Conservation (phyloP, 2,797 vertebrate genomes). For the Spatula clypeata region DNA sequence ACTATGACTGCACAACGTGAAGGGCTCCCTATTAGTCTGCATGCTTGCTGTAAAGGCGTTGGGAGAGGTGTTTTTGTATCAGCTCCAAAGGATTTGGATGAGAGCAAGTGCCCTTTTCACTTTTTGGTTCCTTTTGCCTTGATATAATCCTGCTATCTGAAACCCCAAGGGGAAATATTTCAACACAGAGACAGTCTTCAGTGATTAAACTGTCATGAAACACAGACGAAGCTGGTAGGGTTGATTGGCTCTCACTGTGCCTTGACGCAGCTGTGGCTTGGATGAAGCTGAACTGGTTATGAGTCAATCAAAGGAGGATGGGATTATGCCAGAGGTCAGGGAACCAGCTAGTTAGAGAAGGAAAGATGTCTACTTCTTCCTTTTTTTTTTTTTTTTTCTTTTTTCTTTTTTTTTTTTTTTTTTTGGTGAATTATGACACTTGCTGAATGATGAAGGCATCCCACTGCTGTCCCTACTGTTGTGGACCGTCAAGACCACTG, state of each 20-base stretch:
- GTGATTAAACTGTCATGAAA: conserved; percentile 54
- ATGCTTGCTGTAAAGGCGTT: not conserved
- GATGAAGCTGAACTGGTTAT: conserved; percentile 38
- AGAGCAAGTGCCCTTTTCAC: not conserved
- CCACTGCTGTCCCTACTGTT: not conserved
- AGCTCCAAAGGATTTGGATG: not conserved
- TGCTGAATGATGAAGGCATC: rapidly evolving
- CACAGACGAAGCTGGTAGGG: not conserved
- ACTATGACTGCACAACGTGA: not conserved
- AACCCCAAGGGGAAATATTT: conserved; percentile 45
- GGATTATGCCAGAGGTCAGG: conserved; percentile 23
- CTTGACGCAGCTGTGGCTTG: conserved; percentile 62
- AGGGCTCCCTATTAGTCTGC: not conserved
- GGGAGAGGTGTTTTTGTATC: not conserved
- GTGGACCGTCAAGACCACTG: rapidly evolving
- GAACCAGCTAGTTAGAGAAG: not conserved
- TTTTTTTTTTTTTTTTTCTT: not conserved
- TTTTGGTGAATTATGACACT: not conserved
- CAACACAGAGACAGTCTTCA: conserved; percentile 18
- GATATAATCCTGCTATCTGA: not conserved
- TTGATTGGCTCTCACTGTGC: conserved; percentile 16
- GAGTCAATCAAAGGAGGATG: conserved; percentile 35
- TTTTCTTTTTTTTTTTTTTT: not conserved
- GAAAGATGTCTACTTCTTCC: not conserved
- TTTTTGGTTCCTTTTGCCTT: conserved; percentile 13